Base-by-base conservation (phyloP, 2,797 vertebrate genomes). In the Carcharodon carcharias region DNA sequence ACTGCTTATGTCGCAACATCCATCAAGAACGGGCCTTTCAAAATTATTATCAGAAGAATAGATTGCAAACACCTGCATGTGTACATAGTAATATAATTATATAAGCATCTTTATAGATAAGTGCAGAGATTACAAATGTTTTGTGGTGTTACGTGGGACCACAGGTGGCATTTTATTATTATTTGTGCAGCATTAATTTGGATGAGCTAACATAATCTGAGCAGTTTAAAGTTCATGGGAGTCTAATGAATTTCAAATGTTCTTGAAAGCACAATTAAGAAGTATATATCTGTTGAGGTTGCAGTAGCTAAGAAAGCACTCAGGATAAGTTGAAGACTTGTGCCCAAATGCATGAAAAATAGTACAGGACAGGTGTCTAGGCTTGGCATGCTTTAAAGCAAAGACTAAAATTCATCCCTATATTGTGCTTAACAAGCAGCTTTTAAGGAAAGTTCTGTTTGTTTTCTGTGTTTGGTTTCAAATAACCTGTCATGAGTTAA, bases 161-260 rank as follows among this genome's bases (percentile, higher is more conserved):
- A 23, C 69, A 77, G 94, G 69, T 95, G 94, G 31, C 69, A 95
- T 95, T 95, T 95, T 95, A 95, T 95, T 54, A 85, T 50, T 85
- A 85, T 85, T 12, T 58, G 56, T n/a, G 69, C 28, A 0, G 94
- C 45, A 35, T 73, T 95, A 50, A 56, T 77, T 54, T 73, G 14
- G 50, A n/a, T 63, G 58, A 71, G 67, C 8, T 56, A 71, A 58
- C 56, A 56, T 16, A 31, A 95, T 18, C 40, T 93, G 91, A 93
- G 91, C 9, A 45, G 61, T 93, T 67, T 93, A 93, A 67, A 93
- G 91, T 65, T 67, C 91, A 93, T 63, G 0, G 7, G 16, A 93
- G 91, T 12, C n/a, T 9, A 45, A 28, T 93, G n/a, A 93, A 63
- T 45, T 93, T 67, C n/a, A 67, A 93, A 45, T 11, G n/a, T 67